Evolutionary conservation across 2,113 vertebrate species (phyloP), one percentile per base, ranked within the genome.

Genomic region (Pavo muticus): DNA sequence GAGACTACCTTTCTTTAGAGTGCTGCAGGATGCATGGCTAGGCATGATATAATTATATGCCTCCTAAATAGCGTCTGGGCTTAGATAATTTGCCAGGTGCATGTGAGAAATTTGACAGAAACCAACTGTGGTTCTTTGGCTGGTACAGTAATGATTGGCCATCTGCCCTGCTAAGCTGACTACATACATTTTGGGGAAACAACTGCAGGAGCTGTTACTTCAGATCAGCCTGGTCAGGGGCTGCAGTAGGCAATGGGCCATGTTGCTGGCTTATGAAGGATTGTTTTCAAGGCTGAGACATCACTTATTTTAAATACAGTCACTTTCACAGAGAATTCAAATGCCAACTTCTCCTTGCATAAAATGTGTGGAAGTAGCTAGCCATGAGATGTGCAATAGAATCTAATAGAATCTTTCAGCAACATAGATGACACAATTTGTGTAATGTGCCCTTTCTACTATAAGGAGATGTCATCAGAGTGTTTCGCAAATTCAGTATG

Each of bases 101-200:
- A 27, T 3, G 13, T 88, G 93, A 91, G 68, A 88, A 77, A 72
- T 86, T 63, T 67, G 72, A 71, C 56, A 80, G 72, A 93, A 96
- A 24, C 60, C 65, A 60, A 32, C 85, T 77, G 61, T 75, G 80
- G 20, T 72, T 88, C 42, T 93, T 92, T 96, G 95, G 80, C 86
- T 78, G 76, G 19, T 84, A 44, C 88, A 35, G 69, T 87, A 44
- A 37, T 0, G 1, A 91, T 77, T 87, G 92, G 65, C 91, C 91
- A 88, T 93, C 91, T 96, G 86, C 86, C 80, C 68, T 1, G 0
- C 76, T 42, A 52, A 37, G 61, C 35, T 84, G 92, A 60, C 0
- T 0, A 23, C 65, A 11, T 29, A 71, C 81, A 32, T 60, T 32
- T 23, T n/a, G 54, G 27, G 65, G 54, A 27, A 94, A 74, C 84